A percentile compares a stretch with the other conserved stretches of the same genome.
These are phyloP conservation scores for Trichacis sp. DNA, from an alignment of 2,888 invertebrate species.

Conservation along the genomic window DNA sequence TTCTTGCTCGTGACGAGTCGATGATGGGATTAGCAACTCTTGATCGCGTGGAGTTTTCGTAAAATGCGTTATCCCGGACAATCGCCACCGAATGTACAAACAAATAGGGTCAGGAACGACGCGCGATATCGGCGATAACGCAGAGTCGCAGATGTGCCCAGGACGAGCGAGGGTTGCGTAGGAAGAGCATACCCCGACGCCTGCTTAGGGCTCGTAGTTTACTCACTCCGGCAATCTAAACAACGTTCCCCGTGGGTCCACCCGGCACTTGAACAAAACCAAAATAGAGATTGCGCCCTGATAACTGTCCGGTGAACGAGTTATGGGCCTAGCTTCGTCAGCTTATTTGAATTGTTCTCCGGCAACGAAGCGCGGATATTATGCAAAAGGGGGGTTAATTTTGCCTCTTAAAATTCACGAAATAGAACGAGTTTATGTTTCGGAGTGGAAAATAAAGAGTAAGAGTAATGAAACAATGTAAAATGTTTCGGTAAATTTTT, in stretches of 20 bases:
- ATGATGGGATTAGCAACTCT: not conserved
- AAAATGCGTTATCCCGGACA: not conserved
- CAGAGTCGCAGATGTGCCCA: constrained; percentile 6
- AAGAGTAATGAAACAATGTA: too few species aligned
- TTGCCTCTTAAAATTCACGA: too few species aligned
- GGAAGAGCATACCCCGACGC: constrained; percentile 52
- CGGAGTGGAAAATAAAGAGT: too few species aligned
- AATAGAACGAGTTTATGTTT: too few species aligned
- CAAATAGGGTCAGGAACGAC: constrained; percentile 12
- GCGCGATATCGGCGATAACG: constrained; percentile 3
- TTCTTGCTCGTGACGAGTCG: too few species aligned
- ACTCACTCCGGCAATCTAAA: constrained; percentile 55
- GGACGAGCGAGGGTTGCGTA: constrained; percentile 4
- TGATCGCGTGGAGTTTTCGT: not conserved
- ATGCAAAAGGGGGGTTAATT: too few species aligned
- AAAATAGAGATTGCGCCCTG: constrained; percentile 48
- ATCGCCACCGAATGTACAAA: constrained; percentile 1
- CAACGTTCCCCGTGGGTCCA: constrained; percentile 54
- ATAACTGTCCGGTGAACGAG: constrained; percentile 22
- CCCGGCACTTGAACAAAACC: constrained; percentile 48
- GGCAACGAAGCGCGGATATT: too few species aligned
- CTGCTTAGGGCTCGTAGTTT: constrained; percentile 48
- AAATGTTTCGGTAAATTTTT: too few species aligned
- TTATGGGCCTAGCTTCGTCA: not conserved
- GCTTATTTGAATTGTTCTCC: not conserved